A percentile compares a stretch with the other conserved stretches of the same genome.
Evolutionary conservation across 2,113 vertebrate species (phyloP).

Genomic region (Euleptes europaea): DNA sequence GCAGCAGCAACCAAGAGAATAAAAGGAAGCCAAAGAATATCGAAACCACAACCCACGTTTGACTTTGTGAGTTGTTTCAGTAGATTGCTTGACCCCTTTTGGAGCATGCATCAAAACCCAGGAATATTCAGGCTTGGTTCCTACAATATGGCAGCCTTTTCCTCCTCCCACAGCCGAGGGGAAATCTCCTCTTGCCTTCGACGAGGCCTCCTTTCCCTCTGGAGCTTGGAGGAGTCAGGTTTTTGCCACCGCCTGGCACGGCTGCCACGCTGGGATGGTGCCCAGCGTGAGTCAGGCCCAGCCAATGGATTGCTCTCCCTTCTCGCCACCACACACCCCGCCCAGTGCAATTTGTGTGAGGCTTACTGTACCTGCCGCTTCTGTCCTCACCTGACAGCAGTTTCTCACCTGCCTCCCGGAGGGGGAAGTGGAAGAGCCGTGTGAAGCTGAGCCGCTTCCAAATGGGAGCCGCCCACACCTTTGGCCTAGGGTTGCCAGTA

Average conservation of each 20-base stretch:
- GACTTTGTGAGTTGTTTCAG: too few species aligned
- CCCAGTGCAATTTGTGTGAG: background rate
- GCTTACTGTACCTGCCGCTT: background rate
- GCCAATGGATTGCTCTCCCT: background rate
- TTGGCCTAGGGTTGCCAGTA: too few species aligned
- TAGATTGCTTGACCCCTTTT: too few species aligned
- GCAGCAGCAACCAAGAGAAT: background rate
- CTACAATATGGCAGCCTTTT: background rate
- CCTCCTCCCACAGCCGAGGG: background rate
- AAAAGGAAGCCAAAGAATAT: too few species aligned
- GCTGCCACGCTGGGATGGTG: background rate
- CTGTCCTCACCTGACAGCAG: too few species aligned
- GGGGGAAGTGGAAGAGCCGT: background rate
- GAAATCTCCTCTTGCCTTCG: background rate
- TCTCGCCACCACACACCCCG: background rate
- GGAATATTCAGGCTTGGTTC: background rate
- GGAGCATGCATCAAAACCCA: too few species aligned
- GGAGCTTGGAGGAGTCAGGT: rapidly evolving
- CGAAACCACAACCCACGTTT: too few species aligned
- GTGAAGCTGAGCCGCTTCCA: too few species aligned
- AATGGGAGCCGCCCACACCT: background rate
- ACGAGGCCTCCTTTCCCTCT: background rate
- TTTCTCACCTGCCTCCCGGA: background rate
- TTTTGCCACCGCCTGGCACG: rapidly evolving
- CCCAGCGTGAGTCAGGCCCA: rapidly evolving